Conservation (phyloP, 2,888 invertebrate species). For the Mystacides longicornis region DNA sequence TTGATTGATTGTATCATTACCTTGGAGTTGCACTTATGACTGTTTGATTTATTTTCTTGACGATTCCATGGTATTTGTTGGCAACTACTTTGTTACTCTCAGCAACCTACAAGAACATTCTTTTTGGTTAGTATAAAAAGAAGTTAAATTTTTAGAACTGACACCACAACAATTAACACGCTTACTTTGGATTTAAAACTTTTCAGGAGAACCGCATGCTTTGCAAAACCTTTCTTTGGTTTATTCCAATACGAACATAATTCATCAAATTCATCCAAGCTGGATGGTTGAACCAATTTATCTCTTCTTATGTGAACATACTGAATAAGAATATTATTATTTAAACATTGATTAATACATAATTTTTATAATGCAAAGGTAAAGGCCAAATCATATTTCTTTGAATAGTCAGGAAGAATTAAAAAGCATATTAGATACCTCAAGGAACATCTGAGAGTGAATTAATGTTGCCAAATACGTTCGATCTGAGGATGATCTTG, state of each 20-base stretch:
- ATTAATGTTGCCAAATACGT: background rate
- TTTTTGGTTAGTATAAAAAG: background rate
- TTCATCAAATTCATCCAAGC: background rate
- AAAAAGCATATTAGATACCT: background rate
- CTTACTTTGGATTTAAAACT: background rate
- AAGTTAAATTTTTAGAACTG: too few species aligned
- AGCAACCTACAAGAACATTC: background rate
- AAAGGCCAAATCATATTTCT: background rate
- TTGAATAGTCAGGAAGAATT: background rate
- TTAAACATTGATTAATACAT: too few species aligned
- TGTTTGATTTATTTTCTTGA: background rate
- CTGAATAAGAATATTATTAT: too few species aligned
- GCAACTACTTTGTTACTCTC: background rate
- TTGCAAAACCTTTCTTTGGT: constrained; percentile 1
- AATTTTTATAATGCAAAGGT: too few species aligned
- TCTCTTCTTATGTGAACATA: background rate
- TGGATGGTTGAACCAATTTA: background rate
- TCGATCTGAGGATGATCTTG: background rate
- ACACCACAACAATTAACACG: too few species aligned
- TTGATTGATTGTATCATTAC: too few species aligned
- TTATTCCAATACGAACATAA: background rate
- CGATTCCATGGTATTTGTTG: background rate
- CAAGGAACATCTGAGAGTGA: background rate
- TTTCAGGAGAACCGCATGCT: background rate
- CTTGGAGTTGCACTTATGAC: background rate